phyloP scores from a whole-genome alignment of 2,113 vertebrate species.

The Eolophus roseicapilla region DNA sequence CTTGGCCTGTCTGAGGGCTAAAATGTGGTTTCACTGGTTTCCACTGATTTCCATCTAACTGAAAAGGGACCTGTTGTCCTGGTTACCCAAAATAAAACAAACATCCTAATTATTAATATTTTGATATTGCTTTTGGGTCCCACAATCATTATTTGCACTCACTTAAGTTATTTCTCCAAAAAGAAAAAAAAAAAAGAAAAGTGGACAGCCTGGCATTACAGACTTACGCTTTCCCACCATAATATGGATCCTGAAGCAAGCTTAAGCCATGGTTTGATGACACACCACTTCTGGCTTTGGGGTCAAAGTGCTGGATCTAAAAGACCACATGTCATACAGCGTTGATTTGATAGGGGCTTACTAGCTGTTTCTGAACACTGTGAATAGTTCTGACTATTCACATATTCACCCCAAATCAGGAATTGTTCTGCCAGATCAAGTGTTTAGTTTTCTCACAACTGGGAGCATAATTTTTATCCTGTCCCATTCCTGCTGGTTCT shows the following conservation, averaged over 20 bases:
- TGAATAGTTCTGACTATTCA: background rate
- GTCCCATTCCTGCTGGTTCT: background rate
- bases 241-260: background rate
- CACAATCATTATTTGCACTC: background rate
- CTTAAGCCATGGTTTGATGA: background rate
- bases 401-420: background rate
- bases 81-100: background rate
- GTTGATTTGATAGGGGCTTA: background rate
- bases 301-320: background rate
- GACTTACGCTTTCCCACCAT: background rate
- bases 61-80: background rate
- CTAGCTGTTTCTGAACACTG: background rate
- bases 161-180: background rate
- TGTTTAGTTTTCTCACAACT: background rate
- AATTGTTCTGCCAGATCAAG: background rate
- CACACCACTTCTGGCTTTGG: background rate
- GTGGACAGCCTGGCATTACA: background rate
- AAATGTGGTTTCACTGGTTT: background rate
- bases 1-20: background rate
- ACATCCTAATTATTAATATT: background rate
- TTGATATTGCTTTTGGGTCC: background rate
- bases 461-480: background rate
- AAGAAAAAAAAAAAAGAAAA: background rate
- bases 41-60: background rate
- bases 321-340: background rate